Conservation (phyloP, 2,797 vertebrate genomes). For the Tokudaia muenninki region DNA sequence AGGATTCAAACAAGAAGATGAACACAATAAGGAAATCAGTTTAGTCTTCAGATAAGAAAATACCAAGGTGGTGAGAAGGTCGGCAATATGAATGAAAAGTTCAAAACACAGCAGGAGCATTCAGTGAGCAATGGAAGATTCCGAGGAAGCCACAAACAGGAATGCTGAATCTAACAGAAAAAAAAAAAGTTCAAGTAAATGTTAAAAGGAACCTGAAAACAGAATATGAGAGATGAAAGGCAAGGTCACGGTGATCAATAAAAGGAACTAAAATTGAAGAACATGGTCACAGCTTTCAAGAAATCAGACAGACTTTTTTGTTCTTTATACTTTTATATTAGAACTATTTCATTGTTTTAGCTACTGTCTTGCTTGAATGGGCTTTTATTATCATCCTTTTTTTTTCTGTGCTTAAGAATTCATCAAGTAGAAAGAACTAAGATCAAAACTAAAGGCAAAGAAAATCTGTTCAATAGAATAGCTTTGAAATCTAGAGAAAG, state of each 20-base stretch:
- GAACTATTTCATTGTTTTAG: not conserved
- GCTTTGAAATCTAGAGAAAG: not conserved
- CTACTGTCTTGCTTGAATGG: not conserved
- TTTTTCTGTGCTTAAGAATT: not conserved
- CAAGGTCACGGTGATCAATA: not conserved
- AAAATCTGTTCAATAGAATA: not conserved
- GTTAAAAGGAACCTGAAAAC: not conserved
- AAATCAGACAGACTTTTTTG: not conserved
- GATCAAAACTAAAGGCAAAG: not conserved
- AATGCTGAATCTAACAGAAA: not conserved
- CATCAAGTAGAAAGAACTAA: not conserved
- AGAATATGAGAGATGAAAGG: not conserved
- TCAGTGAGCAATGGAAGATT: not conserved
- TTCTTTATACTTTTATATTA: not conserved
- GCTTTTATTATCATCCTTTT: not conserved
- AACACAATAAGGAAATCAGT: not conserved
- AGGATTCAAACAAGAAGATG: not conserved
- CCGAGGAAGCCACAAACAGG: not conserved
- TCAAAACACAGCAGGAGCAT: not conserved
- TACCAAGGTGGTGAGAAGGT: not conserved
- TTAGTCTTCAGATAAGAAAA: not conserved
- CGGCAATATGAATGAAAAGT: not conserved
- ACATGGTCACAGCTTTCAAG: not conserved
- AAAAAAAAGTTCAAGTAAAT: not conserved
- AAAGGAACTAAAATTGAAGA: not conserved